phyloP scores from a whole-genome alignment of 2,797 vertebrate genomes.

The Hafferia zeledoni region DNA sequence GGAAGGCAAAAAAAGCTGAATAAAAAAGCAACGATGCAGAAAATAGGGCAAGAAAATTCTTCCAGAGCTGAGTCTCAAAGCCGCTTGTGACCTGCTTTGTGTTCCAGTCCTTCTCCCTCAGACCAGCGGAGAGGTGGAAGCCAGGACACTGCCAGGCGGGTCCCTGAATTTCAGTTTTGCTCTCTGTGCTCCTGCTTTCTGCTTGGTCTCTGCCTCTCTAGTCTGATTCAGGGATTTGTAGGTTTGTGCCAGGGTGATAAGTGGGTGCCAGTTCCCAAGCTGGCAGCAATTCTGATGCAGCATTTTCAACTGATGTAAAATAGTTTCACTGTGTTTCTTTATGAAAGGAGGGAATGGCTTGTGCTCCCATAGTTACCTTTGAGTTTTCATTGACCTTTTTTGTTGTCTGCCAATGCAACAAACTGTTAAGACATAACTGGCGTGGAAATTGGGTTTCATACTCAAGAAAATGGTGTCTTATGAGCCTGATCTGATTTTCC shows the following conservation, averaged over 20 bases:
- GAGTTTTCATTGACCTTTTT: not conserved
- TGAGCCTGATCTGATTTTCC: not conserved
- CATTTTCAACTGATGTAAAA: not conserved
- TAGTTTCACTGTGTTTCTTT: not conserved
- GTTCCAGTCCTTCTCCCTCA: not conserved
- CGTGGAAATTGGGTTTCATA: constrained; percentile 30
- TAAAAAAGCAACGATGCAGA: constrained; percentile 62
- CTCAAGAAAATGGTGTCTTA: not conserved
- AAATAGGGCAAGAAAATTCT: constrained; percentile 4
- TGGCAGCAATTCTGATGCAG: not conserved
- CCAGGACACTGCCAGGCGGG: constrained; percentile 8
- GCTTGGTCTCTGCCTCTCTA: constrained; percentile 20
- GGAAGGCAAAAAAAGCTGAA: constrained; percentile 96
- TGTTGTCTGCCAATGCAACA: not conserved
- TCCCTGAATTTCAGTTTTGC: constrained; percentile 39
- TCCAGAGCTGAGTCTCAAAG: constrained; percentile 29
- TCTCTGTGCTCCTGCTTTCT: constrained; percentile 40
- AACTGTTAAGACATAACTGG: not conserved
- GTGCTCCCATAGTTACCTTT: not conserved
- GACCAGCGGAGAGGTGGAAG: constrained; percentile 34
- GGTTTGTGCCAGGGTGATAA: constrained; percentile 9
- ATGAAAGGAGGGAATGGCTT: not conserved
- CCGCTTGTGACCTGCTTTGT: constrained; percentile 23
- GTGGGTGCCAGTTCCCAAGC: constrained; percentile 1
- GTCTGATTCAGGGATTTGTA: constrained; percentile 25